Conservation (phyloP, 2,113 vertebrate genomes). For the Leptobrachium ailaonicum region DNA sequence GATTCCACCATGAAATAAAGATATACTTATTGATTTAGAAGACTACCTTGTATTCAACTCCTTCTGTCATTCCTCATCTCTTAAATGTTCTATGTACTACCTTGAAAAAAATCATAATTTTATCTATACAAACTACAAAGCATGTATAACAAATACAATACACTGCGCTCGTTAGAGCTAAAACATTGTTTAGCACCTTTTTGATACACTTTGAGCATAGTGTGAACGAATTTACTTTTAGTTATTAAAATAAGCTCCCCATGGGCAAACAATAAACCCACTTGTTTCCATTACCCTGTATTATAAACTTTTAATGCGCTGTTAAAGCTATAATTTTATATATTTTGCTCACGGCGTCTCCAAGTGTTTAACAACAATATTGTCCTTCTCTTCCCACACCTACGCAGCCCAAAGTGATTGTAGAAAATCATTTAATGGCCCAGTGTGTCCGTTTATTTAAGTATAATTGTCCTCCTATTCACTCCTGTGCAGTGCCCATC, state of each 20-base stretch:
- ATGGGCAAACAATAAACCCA: neutral
- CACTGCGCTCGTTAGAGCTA: no score
- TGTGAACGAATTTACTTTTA: no score
- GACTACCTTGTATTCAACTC: no score
- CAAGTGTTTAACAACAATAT: conserved; percentile 22
- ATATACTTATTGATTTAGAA: no score
- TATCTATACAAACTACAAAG: no score
- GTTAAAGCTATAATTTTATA: conserved; percentile 25
- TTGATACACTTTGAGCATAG: no score
- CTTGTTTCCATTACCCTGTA: conserved; percentile 22
- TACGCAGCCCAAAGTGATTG: conserved; percentile 16
- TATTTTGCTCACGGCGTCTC: conserved; percentile 16
- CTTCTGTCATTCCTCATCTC: no score
- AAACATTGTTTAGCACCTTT: no score
- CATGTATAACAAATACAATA: no score
- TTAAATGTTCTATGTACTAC: no score
- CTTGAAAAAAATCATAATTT: no score
- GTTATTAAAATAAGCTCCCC: neutral
- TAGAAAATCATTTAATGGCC: conserved; percentile 27
- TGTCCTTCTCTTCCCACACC: conserved; percentile 25
- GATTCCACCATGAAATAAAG: no score
- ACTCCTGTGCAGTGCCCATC: conserved; percentile 28
- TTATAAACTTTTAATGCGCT: conserved; percentile 28
- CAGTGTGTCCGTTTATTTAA: conserved; percentile 21
- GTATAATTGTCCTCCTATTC: conserved; percentile 33